Conservation (phyloP, 2,113 vertebrate genomes). For the Opisthocomus hoazin region DNA sequence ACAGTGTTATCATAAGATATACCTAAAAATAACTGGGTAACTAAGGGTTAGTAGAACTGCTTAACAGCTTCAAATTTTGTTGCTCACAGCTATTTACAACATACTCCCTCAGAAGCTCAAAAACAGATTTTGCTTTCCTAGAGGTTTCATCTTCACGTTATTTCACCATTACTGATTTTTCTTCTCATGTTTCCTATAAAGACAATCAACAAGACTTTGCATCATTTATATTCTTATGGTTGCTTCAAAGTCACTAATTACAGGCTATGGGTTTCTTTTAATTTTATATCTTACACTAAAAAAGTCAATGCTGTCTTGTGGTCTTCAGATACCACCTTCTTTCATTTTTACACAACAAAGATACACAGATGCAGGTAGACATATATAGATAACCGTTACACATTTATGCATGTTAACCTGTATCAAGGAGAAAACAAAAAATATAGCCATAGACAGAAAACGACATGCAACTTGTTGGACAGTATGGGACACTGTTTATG, state of each 20-base stretch:
- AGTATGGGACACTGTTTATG: not conserved
- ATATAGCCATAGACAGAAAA: not conserved
- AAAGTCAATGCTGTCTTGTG: not conserved
- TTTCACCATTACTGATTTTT: not conserved
- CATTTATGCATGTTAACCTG: not conserved
- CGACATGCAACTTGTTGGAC: not conserved
- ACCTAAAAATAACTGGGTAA: not conserved
- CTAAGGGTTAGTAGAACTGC: not conserved
- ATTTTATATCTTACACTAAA: not conserved
- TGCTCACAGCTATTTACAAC: not conserved
- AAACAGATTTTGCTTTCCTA: not conserved
- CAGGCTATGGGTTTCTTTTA: not conserved
- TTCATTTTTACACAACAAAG: not conserved
- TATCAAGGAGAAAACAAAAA: not conserved
- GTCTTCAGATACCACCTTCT: not conserved
- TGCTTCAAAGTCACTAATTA: not conserved
- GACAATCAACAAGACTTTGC: not conserved
- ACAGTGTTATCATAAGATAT: not conserved
- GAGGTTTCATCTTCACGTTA: not conserved
- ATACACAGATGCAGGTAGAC: not conserved
- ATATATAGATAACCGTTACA: not conserved
- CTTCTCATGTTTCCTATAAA: not conserved
- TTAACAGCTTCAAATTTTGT: not conserved
- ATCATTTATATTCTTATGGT: not conserved
- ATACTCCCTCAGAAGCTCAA: not conserved